These are phyloP conservation scores for Drosophila merina DNA, from an alignment of 2,888 invertebrate species.

Conservation along the genomic window DNA sequence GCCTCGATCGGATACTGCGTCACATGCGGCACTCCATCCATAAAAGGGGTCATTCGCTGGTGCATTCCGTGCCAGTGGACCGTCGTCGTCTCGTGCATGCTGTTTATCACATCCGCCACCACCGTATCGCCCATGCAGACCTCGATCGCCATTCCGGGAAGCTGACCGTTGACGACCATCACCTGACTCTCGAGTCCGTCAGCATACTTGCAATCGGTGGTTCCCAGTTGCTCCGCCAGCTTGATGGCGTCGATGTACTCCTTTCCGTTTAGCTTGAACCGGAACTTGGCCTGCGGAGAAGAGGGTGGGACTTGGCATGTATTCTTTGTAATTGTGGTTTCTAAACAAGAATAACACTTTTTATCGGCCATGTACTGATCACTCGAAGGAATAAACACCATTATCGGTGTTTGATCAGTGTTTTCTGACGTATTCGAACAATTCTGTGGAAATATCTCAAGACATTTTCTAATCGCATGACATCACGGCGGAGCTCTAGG, in stretches of 20 bases:
- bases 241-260: constrained; percentile 69
- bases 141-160: constrained; percentile 78
- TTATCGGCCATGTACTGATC: not conserved
- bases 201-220: constrained; percentile 75
- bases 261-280: constrained; percentile 63
- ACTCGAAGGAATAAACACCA: not conserved
- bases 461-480: not conserved
- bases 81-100: constrained; percentile 78
- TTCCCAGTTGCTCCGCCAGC: constrained; percentile 31
- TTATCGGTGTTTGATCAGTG: constrained; percentile 1
- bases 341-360: not conserved
- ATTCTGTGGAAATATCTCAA: not conserved
- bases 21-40: constrained; percentile 82
- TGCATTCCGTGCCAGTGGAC: constrained; percentile 82
- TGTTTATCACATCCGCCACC: constrained; percentile 80
- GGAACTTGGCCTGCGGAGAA: constrained; percentile 53
- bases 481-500: not conserved
- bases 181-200: constrained; percentile 74
- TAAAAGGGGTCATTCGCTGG: constrained; percentile 75
- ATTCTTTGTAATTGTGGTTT: not conserved
- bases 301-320: not conserved
- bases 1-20: constrained; percentile 82
- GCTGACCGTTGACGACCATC: constrained; percentile 77
- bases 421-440: not conserved
- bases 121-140: constrained; percentile 80